These are phyloP conservation scores for Ellobium chinense DNA, from an alignment of 2,888 invertebrate genomes.

Conservation along the genomic window DNA sequence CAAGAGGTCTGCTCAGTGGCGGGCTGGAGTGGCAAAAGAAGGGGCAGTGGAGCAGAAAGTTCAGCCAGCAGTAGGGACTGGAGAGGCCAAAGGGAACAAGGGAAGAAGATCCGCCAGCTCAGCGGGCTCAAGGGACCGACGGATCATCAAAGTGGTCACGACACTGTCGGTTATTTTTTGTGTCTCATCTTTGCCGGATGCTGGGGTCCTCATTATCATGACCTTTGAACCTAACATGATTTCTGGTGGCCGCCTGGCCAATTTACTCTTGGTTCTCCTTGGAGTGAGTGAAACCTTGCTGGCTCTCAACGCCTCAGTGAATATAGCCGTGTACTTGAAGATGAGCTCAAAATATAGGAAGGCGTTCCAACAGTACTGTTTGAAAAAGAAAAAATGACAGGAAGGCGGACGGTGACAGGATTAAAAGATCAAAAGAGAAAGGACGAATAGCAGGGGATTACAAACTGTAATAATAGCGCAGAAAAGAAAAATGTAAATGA, in stretches of 20 bases:
- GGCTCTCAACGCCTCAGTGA: not conserved
- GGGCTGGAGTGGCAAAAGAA: not conserved
- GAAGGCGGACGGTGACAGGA: too few relatives aligned
- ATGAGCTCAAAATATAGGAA: conserved; percentile 1
- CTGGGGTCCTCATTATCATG: not conserved
- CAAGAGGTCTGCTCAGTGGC: not conserved
- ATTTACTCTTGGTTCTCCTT: not conserved
- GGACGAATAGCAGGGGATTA: too few relatives aligned
- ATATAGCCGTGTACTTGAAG: not conserved
- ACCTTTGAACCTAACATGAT: not conserved
- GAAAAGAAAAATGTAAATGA: too few relatives aligned
- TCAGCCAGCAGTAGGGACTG: too few relatives aligned
- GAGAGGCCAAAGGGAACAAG: not conserved
- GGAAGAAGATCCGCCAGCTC: not conserved
- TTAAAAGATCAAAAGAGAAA: too few relatives aligned
- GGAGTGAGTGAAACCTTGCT: not conserved
- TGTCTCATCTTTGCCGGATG: not conserved
- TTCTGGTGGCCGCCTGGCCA: not conserved
- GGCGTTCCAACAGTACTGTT: not conserved
- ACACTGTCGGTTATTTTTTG: not conserved
- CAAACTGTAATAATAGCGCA: too few relatives aligned
- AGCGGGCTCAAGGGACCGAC: not conserved
- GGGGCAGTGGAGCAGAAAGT: not conserved
- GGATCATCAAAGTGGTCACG: not conserved
- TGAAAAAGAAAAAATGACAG: not conserved